Percentiles rank a stretch among this genome's conserved stretches.
phyloP scores from a whole-genome alignment of 2,888 invertebrate species.

The Amphipoea lucens region DNA sequence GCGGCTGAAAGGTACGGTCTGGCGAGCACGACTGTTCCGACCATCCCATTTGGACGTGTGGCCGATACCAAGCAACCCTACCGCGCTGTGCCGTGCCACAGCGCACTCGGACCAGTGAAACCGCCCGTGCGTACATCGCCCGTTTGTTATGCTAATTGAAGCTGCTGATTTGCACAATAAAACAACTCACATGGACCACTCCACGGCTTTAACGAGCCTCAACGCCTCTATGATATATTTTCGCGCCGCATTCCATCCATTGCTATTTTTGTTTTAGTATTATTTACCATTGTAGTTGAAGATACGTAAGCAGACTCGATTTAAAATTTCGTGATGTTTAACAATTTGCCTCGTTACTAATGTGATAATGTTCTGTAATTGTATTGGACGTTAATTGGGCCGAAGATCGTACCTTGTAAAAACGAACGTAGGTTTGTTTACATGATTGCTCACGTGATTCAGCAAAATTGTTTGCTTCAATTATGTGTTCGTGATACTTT shows the following conservation, averaged over 20 bases:
- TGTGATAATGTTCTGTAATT: conserved; percentile 72
- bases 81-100: conserved; percentile 37
- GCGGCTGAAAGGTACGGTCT: conserved; percentile 84
- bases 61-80: conserved; percentile 80
- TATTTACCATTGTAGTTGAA: conserved; percentile 19
- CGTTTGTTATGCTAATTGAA: conserved; percentile 87
- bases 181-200: conserved; percentile 77
- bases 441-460: conserved; percentile 55
- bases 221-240: conserved; percentile 56
- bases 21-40: conserved; percentile 76
- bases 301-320: conserved; percentile 17
- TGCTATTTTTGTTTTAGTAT: conserved; percentile 39
- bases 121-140: conserved; percentile 72
- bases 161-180: conserved; percentile 87
- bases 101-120: conserved; percentile 56
- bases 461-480: conserved; percentile 60
- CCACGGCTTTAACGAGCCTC: conserved; percentile 79
- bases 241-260: conserved; percentile 39
- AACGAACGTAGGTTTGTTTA: conserved; percentile 53
- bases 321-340: conserved; percentile 24
- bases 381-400: conserved; percentile 65
- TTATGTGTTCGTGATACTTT: conserved; percentile 66
- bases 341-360: conserved; percentile 57
- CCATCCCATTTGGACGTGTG: conserved; percentile 79
- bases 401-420: conserved; percentile 45